Evolutionary conservation across 2,113 vertebrate genomes (phyloP).

Genomic region (Cebidichthys violaceus): DNA sequence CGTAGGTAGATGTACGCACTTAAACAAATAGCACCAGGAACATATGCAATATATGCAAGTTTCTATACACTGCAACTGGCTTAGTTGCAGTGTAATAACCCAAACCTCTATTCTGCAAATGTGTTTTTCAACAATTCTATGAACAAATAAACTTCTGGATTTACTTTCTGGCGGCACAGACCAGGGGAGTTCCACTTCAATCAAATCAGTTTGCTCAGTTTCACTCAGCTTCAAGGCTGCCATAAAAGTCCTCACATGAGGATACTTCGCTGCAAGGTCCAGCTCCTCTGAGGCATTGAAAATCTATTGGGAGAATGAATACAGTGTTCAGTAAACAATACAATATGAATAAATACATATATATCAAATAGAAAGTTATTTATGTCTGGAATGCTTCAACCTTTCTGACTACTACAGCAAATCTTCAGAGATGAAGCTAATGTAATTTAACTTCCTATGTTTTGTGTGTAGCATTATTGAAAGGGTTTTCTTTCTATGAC

Average conservation of each 20-base stretch:
- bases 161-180: constrained; percentile 85
- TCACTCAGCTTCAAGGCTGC: constrained; percentile 65
- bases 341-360: neutral
- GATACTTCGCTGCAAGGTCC: constrained; percentile 71
- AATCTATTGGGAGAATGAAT: constrained; percentile 77
- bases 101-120: neutral
- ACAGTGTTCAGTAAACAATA: neutral
- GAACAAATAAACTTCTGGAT: constrained; percentile 12
- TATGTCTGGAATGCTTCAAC: neutral
- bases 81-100: neutral
- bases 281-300: constrained; percentile 88
- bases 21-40: neutral
- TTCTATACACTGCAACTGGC: no score
- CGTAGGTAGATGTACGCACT: no score
- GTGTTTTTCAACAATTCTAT: neutral
- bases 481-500: neutral
- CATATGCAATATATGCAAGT: neutral
- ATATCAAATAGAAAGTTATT: neutral
- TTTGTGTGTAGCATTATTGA: neutral
- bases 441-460: neutral
- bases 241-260: constrained; percentile 86
- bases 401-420: neutral
- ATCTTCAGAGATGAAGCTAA: neutral
- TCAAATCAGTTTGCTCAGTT: constrained; percentile 86
- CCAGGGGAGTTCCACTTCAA: constrained; percentile 83